Evolutionary conservation across 2,113 vertebrate genomes (phyloP).

Genomic region (human): DNA sequence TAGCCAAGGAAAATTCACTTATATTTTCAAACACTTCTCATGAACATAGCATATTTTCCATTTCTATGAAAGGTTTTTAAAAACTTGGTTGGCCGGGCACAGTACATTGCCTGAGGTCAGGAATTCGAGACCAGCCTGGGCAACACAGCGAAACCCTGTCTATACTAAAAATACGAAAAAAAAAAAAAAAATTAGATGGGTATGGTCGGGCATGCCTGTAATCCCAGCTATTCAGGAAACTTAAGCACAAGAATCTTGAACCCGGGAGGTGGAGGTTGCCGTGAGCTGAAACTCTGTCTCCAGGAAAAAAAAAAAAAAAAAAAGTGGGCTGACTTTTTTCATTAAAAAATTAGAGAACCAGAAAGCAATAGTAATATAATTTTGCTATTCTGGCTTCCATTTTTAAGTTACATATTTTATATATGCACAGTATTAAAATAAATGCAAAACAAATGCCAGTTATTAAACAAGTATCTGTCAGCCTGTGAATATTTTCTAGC

Average conservation of each 20-base stretch:
- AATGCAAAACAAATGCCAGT: neutral
- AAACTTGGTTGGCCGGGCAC: neutral
- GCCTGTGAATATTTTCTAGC: too few species aligned
- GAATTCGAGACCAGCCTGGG: too few species aligned
- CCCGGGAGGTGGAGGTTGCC: too few species aligned
- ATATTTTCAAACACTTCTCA: conserved; percentile 28
- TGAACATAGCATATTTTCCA: neutral
- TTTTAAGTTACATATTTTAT: conserved; percentile 33
- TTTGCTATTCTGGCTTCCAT: conserved; percentile 8
- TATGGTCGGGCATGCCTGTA: too few species aligned
- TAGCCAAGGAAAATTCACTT: neutral
- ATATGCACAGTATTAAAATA: neutral
- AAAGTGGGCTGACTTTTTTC: neutral
- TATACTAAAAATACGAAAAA: too few species aligned
- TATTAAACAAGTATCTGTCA: neutral
- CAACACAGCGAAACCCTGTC: too few species aligned
- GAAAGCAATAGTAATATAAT: neutral
- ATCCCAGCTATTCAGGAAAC: too few species aligned
- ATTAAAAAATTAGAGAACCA: neutral
- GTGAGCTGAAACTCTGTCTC: too few species aligned
- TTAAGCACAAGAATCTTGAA: too few species aligned
- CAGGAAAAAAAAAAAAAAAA: too few species aligned
- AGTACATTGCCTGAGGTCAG: too few species aligned
- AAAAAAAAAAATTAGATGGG: too few species aligned
- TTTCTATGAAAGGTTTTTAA: neutral